These are phyloP conservation scores for Pogonophryne albipinna DNA, from an alignment of 2,797 vertebrate species.

Conservation along the genomic window DNA sequence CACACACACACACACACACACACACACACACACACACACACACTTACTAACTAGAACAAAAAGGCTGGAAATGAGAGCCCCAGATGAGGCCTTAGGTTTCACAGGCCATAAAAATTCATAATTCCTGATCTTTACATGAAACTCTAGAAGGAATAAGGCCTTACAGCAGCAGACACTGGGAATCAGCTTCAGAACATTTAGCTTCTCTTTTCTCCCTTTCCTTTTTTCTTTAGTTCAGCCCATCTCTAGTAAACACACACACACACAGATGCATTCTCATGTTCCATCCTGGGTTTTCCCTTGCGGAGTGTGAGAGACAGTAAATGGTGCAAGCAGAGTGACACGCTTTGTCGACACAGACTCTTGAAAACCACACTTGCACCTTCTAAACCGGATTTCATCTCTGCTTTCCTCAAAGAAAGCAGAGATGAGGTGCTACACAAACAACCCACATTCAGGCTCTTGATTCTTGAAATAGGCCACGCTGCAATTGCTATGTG, in stretches of 20 bases:
- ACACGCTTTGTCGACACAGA: conserved; percentile 55
- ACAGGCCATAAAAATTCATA: conserved; percentile 81
- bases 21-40: neutral
- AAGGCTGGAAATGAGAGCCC: conserved; percentile 75
- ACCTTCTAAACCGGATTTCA: conserved; percentile 32
- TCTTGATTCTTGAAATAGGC: conserved; percentile 47
- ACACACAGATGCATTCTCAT: conserved; percentile 36
- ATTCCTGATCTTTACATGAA: conserved; percentile 81
- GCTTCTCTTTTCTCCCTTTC: conserved; percentile 44
- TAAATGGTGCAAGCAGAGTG: conserved; percentile 56
- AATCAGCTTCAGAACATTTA: conserved; percentile 72
- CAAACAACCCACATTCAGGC: conserved; percentile 40
- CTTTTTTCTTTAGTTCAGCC: conserved; percentile 29
- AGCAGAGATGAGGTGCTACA: neutral
- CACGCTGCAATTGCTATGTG: conserved; percentile 30
- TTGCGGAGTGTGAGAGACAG: conserved; percentile 49
- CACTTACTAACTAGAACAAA: conserved; percentile 65
- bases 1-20: too few relatives aligned
- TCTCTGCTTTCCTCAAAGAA: conserved; percentile 32
- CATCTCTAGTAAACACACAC: conserved; percentile 35
- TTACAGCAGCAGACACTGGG: conserved; percentile 68
- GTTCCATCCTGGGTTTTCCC: conserved; percentile 66
- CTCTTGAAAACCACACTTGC: conserved; percentile 56
- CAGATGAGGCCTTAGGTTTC: conserved; percentile 77
- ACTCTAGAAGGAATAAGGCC: conserved; percentile 78